Evolutionary conservation across 1,140 invertebrate species (phyloP), one percentile per base, ranked within the genome.

Genomic region (Caenorhabditis tropicalis): DNA sequence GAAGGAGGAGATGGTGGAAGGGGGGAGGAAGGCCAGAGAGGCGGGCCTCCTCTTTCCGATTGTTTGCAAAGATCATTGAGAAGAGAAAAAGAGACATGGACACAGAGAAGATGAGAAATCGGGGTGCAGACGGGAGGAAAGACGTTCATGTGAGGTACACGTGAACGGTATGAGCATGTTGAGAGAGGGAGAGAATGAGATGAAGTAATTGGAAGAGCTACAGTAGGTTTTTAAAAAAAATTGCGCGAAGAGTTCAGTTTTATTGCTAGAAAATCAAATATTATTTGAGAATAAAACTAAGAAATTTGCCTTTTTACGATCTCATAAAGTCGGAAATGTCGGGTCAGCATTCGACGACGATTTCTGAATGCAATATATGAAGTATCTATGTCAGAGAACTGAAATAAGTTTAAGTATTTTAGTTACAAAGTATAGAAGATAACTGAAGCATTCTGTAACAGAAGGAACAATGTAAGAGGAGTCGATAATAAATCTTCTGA

Each of bases 61-160:
- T 74, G 36, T 43, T 74, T 74, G 65, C 65, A 74, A 74, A 74
- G 65, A 74, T 74, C 65, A 74, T 33, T 15, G 65, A 39, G 58
- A 65, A n/a, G 36, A 65, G 58, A 65, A 31, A 60, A 43, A 74
- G 36, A 74, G 65, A 74, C 29, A 15, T 24, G 29, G 65, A 74
- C 33, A 74, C 19, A 65, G 58, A 74, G 27, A 74, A 74, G n/a
- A 2, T 9, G 21, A 29, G 24, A n/a, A 74, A 24, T n/a, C n/a
- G n/a, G 36, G 65, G 65, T 74, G 36, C 65, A 74, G 65, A 74
- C 29, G 65, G 36, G 65, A 74, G 65, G 36, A 36, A 74, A 43
- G 65, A 43, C 43, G n/a, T 0, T 12, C 65, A 74, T 74, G 65
- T 43, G 65, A 21, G n/a, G n/a, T 1, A 24, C 65, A 74, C 65